Base-by-base conservation (phyloP, 2,113 vertebrate genomes). In the Amazona guildingii region DNA sequence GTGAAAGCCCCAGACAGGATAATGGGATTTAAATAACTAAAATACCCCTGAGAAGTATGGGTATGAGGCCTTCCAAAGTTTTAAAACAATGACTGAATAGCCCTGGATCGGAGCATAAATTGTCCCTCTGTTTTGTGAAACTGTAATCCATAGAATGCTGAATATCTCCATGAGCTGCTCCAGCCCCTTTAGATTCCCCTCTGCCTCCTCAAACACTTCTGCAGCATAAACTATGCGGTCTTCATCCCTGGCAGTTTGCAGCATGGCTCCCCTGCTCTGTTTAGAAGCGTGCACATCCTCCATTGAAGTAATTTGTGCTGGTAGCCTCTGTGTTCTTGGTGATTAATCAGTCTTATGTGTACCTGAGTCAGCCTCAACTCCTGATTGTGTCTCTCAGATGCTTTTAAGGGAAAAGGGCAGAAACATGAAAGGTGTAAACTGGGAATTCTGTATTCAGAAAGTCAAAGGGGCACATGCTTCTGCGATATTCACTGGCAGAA, bases 11-110 rank as follows among this genome's bases (percentile, higher is more conserved):
- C 31, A 54, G 77, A 37, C 27, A 21, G 76, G 52, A 35, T 80
- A 92, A 93, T 80, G 44, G 41, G n/a, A 77, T 88, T 92, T 73
- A 83, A 92, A 81, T 90, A 33, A 49, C 72, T 73, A 55, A 73
- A 88, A 74, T 73, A 55, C 37, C 14, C 44, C 17, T 51, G 83
- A 83, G 85, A 68, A 93, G 49, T 72, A 46, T 46, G 13, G 77
- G 15, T 68, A 51, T 29, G 82, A 92, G 33, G 24, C 67, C 44
- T 85, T 70, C 41, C 27, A 76, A 35, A 33, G 21, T 49, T 92
- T 94, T 86, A 66, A 63, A 94, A 57, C 44, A 79, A 52, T 80
- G 8, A 73, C 27, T 61, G 35, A 75, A 82, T 25, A 82, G n/a
- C 19, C 43, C 29, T 75, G 57, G 63, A 62, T 74, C 63, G 81